These are phyloP conservation scores for Penelope pileata DNA, from an alignment of 2,113 vertebrate species.

Conservation along the genomic window DNA sequence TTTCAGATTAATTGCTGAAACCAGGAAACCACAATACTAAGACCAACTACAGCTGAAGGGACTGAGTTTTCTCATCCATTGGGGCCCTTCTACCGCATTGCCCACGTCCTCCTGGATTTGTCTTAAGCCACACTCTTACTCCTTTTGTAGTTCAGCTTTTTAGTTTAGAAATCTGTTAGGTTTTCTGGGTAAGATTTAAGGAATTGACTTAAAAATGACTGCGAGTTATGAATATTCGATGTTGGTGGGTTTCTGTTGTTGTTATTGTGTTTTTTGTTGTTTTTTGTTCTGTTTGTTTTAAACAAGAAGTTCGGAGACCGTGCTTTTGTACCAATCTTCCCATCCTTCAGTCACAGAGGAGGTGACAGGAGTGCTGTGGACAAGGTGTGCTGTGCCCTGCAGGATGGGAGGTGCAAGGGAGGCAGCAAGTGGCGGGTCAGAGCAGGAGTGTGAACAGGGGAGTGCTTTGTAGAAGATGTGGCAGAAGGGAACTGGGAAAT, in stretches of 20 bases:
- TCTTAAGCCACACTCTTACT: not conserved
- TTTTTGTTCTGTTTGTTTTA: no score
- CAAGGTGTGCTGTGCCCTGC: not conserved
- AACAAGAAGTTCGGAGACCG: not conserved
- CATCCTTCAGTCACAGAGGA: not conserved
- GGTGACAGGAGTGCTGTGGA: not conserved
- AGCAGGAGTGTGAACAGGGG: not conserved
- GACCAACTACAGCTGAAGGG: not conserved
- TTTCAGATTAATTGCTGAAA: slow-evolving; percentile 49
- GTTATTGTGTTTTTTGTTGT: no score
- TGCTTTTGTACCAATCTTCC: not conserved
- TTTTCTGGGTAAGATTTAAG: not conserved
- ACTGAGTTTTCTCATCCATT: not conserved
- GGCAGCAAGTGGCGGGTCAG: not conserved
- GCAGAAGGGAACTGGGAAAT: not conserved
- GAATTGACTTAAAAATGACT: not conserved
- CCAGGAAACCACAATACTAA: slow-evolving; percentile 28
- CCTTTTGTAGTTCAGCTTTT: not conserved
- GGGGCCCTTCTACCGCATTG: not conserved
- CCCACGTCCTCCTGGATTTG: not conserved
- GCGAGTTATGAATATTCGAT: not conserved
- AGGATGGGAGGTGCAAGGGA: not conserved
- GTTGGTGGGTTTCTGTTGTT: not conserved
- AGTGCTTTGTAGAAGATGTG: not conserved
- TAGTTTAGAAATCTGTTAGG: not conserved